Conservation (phyloP, 2,797 vertebrate genomes). For the Sebastes alutus region DNA sequence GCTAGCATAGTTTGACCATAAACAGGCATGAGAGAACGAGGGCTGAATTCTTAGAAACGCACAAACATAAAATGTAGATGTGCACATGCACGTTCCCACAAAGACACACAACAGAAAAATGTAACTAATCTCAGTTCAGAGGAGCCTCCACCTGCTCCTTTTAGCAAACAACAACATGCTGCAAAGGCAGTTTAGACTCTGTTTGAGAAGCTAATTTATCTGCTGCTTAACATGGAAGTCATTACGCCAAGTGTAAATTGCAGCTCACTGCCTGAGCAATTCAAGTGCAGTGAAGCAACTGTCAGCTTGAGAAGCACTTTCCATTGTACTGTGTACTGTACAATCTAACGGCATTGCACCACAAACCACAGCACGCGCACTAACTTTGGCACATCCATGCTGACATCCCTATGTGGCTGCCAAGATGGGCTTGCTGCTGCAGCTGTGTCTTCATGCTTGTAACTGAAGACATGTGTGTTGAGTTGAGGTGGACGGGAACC, state of each 20-base stretch:
- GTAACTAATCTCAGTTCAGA: neutral
- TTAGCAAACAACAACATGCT: neutral
- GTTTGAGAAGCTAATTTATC: neutral
- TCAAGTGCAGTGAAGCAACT: constrained; percentile 5
- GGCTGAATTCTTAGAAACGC: constrained; percentile 4
- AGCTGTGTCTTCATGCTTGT: constrained; percentile 20
- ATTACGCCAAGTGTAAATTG: neutral
- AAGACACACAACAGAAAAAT: neutral
- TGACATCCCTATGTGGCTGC: constrained; percentile 9
- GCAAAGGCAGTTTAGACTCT: neutral
- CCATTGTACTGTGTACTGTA: neutral
- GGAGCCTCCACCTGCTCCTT: neutral
- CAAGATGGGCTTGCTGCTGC: constrained; percentile 19
- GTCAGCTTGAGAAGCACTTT: constrained; percentile 11
- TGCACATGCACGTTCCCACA: neutral
- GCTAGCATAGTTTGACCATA: constrained; percentile 64
- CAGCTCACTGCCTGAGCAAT: neutral
- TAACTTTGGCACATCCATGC: constrained; percentile 12
- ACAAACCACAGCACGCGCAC: constrained; percentile 19
- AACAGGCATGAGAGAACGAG: constrained; percentile 43
- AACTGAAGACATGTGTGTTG: constrained; percentile 22
- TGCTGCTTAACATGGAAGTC: neutral
- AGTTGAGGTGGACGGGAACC: constrained; percentile 9
- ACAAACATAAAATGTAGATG: neutral
- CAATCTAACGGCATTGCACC: neutral